phyloP scores from a whole-genome alignment of 2,888 invertebrate genomes.

The Molanna angustata region DNA sequence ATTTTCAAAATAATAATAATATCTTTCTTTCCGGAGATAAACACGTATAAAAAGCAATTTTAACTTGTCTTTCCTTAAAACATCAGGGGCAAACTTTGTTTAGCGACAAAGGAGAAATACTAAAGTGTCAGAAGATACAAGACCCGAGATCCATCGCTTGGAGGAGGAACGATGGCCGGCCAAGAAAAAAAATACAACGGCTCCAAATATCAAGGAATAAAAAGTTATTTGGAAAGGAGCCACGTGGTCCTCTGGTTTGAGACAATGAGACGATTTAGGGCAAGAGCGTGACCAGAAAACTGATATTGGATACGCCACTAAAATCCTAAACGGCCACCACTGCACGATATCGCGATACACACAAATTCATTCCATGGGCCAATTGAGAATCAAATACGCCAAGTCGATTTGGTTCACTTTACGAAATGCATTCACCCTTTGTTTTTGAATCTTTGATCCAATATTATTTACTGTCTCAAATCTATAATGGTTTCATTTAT shows the following conservation, averaged over 20 bases:
- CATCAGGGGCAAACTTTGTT: conserved; percentile 27
- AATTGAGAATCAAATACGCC: no score
- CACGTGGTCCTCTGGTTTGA: conserved; percentile 37
- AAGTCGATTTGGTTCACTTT: no score
- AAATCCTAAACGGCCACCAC: conserved; percentile 18
- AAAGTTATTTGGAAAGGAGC: conserved; percentile 40
- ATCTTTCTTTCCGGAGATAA: conserved; percentile 4
- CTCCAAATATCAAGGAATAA: conserved; percentile 32
- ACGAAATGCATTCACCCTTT: no score
- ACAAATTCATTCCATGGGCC: no score
- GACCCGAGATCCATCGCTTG: background rate
- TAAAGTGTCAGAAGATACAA: conserved; percentile 29
- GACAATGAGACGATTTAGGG: conserved; percentile 43
- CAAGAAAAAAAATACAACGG: conserved; percentile 9
- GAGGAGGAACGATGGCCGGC: background rate
- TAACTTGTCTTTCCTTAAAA: conserved; percentile 24
- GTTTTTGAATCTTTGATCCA: no score
- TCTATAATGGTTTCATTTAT: no score
- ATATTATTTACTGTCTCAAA: no score
- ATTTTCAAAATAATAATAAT: no score
- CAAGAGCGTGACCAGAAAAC: conserved; percentile 32
- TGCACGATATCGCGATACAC: background rate
- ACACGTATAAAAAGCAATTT: conserved; percentile 27
- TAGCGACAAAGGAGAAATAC: conserved; percentile 32
- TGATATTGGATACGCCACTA: conserved; percentile 23